A percentile compares a stretch with the other conserved stretches of the same genome.
phyloP scores from a whole-genome alignment of 1,140 invertebrate genomes.

The Acyrthosiphon pisum region DNA sequence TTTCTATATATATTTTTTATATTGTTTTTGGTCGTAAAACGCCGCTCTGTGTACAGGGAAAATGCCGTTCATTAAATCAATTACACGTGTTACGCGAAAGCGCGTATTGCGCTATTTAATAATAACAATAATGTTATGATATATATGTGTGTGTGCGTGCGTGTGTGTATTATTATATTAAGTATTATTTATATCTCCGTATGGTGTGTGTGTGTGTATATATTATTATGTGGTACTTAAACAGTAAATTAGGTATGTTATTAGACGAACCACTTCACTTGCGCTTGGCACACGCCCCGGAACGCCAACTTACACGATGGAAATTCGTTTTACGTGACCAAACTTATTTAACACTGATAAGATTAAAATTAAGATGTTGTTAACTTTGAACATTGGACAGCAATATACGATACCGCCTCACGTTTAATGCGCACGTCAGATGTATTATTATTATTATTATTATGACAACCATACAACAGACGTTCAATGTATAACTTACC shows the following conservation, averaged over 20 bases:
- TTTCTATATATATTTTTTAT: not conserved
- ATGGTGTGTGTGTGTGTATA: not conserved
- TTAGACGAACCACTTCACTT: not conserved
- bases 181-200: not conserved
- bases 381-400: not conserved
- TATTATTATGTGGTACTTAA: not conserved
- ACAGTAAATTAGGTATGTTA: constrained; percentile 5
- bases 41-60: not conserved
- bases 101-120: not conserved
- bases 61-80: not conserved
- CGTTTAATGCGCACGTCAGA: not conserved
- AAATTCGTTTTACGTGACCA: constrained; percentile 42
- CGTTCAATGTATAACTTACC: not conserved
- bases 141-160: not conserved
- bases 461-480: not conserved
- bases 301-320: not conserved
- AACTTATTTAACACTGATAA: constrained; percentile 24
- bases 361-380: constrained; percentile 29
- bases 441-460: not conserved
- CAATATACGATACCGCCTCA: not conserved
- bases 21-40: not conserved
- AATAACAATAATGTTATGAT: not conserved
- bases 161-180: not conserved
- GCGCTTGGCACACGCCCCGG: not conserved
- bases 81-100: not conserved